A percentile compares a stretch with the other conserved stretches of the same genome.
These are phyloP conservation scores for Nephotettix cincticeps DNA, from an alignment of 1,140 invertebrate species.

Conservation along the genomic window DNA sequence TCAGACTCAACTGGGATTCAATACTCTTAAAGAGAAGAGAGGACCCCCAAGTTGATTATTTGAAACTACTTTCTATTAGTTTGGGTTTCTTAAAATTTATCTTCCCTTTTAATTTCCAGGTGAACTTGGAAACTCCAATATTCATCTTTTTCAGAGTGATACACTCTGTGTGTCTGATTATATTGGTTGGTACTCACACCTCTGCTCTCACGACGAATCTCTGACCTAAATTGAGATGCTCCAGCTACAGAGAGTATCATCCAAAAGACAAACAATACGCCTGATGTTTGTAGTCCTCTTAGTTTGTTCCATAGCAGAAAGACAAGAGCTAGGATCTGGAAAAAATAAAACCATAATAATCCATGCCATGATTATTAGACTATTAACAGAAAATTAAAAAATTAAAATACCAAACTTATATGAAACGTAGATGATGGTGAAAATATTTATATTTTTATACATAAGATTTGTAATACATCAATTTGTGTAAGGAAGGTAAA, in stretches of 20 bases:
- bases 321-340: constrained; percentile 65
- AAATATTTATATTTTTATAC: neutral
- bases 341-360: constrained; percentile 47
- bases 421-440: neutral
- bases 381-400: neutral
- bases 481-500: neutral
- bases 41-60: too few relatives aligned
- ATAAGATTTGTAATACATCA: neutral
- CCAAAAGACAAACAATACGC: constrained; percentile 88
- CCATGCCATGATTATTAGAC: neutral
- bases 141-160: too few relatives aligned
- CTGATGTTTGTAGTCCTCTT: constrained; percentile 84
- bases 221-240: constrained; percentile 69
- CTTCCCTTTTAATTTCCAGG: too few relatives aligned
- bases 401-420: neutral
- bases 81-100: too few relatives aligned
- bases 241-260: constrained; percentile 69
- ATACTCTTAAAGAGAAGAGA: too few relatives aligned
- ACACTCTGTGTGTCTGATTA: too few relatives aligned
- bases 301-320: constrained; percentile 77
- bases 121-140: too few relatives aligned
- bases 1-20: too few relatives aligned
- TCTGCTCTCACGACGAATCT: constrained; percentile 50
- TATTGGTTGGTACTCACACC: constrained; percentile 39
- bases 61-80: too few relatives aligned